Percentiles rank a stretch among this genome's conserved stretches.
Evolutionary conservation across 2,888 invertebrate genomes (phyloP).

Genomic region (Perizoma affinitatum): DNA sequence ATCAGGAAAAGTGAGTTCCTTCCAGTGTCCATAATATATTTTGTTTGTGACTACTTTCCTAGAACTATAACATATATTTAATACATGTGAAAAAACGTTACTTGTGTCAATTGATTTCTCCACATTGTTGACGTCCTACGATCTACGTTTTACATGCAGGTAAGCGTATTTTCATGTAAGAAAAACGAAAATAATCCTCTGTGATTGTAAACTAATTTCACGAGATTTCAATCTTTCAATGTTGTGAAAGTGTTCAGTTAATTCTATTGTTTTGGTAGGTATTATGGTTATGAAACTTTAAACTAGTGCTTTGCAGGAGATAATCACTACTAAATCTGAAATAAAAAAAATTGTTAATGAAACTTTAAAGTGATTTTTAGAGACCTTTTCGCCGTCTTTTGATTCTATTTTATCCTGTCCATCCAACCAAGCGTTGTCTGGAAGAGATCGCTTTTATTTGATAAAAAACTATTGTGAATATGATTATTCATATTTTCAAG

Average conservation of each 20-base stretch:
- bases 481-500: too few relatives aligned
- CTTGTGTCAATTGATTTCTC: conserved; percentile 58
- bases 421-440: too few relatives aligned
- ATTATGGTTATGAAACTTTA: conserved; percentile 39
- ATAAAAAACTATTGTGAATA: too few relatives aligned
- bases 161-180: conserved; percentile 52
- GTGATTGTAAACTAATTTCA: conserved; percentile 36
- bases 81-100: conserved; percentile 17
- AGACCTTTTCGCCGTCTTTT: too few relatives aligned
- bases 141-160: conserved; percentile 55
- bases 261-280: conserved; percentile 49
- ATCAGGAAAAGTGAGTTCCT: too few relatives aligned
- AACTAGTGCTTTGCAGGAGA: conserved; percentile 13
- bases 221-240: conserved; percentile 49
- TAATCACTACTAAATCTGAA: background rate
- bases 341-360: too few relatives aligned
- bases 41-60: too few relatives aligned
- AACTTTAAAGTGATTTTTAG: too few relatives aligned
- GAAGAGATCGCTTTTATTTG: too few relatives aligned
- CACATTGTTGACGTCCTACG: conserved; percentile 52
- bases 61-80: too few relatives aligned
- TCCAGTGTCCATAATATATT: too few relatives aligned
- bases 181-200: conserved; percentile 32
- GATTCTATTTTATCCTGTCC: too few relatives aligned
- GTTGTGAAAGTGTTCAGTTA: conserved; percentile 54